Conservation (phyloP, 2,113 vertebrate species). For the Poecile atricapillus region DNA sequence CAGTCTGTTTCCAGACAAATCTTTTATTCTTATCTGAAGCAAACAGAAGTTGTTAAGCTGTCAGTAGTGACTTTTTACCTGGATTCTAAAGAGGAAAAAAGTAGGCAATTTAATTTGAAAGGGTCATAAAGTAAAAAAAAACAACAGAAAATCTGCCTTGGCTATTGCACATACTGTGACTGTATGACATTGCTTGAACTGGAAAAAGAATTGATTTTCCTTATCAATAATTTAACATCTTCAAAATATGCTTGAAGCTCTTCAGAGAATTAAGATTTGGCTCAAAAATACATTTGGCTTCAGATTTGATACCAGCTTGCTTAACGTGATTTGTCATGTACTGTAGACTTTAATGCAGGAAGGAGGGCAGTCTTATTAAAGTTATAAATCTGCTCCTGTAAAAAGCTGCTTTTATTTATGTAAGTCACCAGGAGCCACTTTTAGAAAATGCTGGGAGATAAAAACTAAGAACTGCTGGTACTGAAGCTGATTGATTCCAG, state of each 20-base stretch:
- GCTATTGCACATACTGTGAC: neutral
- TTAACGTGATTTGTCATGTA: constrained; percentile 40
- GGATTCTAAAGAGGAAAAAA: neutral
- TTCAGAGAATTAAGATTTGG: constrained; percentile 32
- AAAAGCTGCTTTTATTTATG: constrained; percentile 38
- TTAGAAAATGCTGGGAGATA: constrained; percentile 19
- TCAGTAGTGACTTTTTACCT: neutral
- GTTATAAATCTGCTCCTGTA: constrained; percentile 51
- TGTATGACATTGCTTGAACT: neutral
- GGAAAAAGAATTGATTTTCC: constrained; percentile 11
- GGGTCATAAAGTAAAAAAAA: neutral
- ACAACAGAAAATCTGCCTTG: neutral
- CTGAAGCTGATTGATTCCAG: neutral
- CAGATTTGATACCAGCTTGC: constrained; percentile 19
- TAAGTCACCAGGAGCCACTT: neutral
- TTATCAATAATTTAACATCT: constrained; percentile 32
- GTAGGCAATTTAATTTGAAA: neutral
- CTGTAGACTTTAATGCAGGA: constrained; percentile 1
- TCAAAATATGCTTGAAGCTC: constrained; percentile 6
- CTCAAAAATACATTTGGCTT: neutral
- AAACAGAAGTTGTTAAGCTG: neutral
- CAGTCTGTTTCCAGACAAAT: neutral
- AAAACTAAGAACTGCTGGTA: constrained; percentile 4
- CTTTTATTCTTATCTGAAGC: neutral
- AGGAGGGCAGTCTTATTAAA: constrained; percentile 32